These are phyloP conservation scores for Antigone vipio DNA, from an alignment of 2,113 vertebrate genomes.

Conservation along the genomic window DNA sequence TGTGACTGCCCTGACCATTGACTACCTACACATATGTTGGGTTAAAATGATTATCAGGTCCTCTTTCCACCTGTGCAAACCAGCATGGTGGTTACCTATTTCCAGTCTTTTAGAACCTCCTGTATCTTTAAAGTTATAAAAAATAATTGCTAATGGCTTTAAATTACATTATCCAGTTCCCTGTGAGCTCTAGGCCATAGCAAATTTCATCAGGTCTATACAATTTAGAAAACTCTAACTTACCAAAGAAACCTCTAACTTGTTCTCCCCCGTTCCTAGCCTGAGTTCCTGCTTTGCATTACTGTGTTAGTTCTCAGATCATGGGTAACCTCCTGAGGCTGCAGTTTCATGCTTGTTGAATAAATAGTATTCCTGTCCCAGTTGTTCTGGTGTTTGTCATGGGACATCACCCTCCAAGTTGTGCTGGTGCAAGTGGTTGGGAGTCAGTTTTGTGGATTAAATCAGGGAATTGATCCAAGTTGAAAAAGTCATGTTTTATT, in stretches of 20 bases:
- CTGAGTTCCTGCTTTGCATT: neutral
- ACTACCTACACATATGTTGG: neutral
- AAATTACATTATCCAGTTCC: neutral
- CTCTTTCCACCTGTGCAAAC: neutral
- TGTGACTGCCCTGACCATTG: neutral
- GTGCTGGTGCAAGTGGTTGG: slow-evolving; percentile 21
- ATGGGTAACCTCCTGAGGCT: neutral
- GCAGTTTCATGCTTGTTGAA: neutral
- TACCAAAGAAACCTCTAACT: neutral
- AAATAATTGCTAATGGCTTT: neutral
- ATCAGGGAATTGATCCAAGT: slow-evolving; percentile 32
- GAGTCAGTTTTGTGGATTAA: slow-evolving; percentile 36
- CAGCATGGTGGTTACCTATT: neutral
- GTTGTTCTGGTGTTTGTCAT: slow-evolving; percentile 56
- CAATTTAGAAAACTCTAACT: neutral
- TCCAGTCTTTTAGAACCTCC: neutral
- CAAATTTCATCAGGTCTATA: neutral
- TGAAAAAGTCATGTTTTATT: slow-evolving; percentile 53
- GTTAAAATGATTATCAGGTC: neutral
- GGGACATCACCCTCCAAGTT: slow-evolving; percentile 18
- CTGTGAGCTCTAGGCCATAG: neutral
- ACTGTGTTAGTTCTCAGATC: neutral
- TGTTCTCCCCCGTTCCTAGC: neutral
- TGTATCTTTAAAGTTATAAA: neutral
- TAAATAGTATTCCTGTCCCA: neutral